Evolutionary conservation across 2,113 vertebrate species (phyloP).

Genomic region (Lynx canadensis): DNA sequence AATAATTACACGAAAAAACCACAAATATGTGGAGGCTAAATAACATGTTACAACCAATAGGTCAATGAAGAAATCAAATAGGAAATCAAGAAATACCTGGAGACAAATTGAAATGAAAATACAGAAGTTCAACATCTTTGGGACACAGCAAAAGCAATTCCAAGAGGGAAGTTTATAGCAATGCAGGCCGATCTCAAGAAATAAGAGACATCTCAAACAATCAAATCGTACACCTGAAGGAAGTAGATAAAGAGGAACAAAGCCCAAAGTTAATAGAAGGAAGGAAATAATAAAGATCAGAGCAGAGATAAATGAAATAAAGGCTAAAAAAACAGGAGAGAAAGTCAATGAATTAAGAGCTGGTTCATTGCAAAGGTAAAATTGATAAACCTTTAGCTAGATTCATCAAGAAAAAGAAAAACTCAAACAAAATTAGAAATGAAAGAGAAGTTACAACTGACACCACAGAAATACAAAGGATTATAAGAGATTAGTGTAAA

Average conservation of each 20-base stretch:
- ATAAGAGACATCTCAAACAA: not conserved
- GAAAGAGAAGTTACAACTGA: not conserved
- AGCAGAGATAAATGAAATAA: not conserved
- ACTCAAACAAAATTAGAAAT: not conserved
- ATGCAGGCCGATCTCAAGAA: not conserved
- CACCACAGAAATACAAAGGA: not conserved
- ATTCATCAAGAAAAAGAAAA: not conserved
- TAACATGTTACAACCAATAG: not conserved
- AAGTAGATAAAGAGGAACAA: not conserved
- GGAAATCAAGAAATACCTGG: not conserved
- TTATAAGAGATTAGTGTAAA: not conserved
- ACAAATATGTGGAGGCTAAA: not conserved
- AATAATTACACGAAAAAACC: not conserved
- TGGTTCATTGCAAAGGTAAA: not conserved
- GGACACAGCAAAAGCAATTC: not conserved
- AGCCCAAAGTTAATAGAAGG: not conserved
- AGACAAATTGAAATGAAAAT: not conserved
- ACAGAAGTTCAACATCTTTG: not conserved
- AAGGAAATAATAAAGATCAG: not conserved
- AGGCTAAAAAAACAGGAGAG: not conserved
- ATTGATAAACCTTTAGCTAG: not conserved
- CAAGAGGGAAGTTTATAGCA: not conserved
- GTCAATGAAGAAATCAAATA: not conserved
- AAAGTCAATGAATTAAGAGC: not conserved
- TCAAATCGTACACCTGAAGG: not conserved